Percentiles rank a stretch among this genome's conserved stretches.
These are phyloP conservation scores for Thymelicus lineola DNA, from an alignment of 2,888 invertebrate species.

Conservation along the genomic window DNA sequence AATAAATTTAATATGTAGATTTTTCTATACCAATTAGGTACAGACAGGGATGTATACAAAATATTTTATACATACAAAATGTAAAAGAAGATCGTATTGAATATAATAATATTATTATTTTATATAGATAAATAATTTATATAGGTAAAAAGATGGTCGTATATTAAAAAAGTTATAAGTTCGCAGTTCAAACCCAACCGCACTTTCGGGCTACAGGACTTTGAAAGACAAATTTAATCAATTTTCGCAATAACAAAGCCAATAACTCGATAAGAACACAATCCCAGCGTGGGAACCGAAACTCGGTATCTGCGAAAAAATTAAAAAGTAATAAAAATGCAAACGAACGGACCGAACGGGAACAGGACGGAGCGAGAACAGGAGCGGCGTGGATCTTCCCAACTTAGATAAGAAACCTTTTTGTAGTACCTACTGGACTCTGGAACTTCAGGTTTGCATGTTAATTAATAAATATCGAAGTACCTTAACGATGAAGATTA, in stretches of 20 bases:
- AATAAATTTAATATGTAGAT: too few species aligned
- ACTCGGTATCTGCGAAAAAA: conserved; percentile 50
- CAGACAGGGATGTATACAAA: too few species aligned
- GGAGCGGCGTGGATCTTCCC: conserved; percentile 51
- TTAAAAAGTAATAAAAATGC: conserved; percentile 70
- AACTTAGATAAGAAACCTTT: conserved; percentile 54
- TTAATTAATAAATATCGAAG: conserved; percentile 18
- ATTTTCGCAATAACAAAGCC: conserved; percentile 30
- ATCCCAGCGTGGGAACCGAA: conserved; percentile 36
- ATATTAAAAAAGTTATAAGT: neutral
- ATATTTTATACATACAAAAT: too few species aligned
- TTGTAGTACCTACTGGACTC: conserved; percentile 39
- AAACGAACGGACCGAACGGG: conserved; percentile 57
- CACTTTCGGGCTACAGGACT: neutral
- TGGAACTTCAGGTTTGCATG: conserved; percentile 16
- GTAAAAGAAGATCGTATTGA: too few species aligned
- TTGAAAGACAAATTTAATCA: conserved; percentile 24
- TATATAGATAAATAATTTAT: too few species aligned
- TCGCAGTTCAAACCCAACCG: neutral
- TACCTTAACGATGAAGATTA: neutral
- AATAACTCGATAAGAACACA: conserved; percentile 35
- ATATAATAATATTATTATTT: too few species aligned
- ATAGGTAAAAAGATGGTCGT: too few species aligned
- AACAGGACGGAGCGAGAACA: conserved; percentile 41
- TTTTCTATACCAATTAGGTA: neutral